Conservation (phyloP, 2,797 vertebrate species). For the Anguilla marmorata region DNA sequence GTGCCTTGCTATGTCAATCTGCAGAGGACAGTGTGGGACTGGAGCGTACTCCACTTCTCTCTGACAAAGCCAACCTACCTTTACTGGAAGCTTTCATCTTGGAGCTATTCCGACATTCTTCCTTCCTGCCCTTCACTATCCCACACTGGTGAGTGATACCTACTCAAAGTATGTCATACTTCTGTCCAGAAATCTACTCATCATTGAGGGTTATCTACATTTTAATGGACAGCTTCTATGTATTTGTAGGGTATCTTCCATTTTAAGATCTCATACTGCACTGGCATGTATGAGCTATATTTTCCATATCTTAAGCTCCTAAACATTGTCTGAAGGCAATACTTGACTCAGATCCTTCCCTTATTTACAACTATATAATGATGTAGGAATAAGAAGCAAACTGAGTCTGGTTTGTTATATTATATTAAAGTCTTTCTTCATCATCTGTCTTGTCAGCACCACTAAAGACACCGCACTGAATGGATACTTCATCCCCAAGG, state of each 20-base stretch:
- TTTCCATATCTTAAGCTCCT: background rate
- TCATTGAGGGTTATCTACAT: background rate
- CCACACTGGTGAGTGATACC: constrained; percentile 79
- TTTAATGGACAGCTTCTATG: background rate
- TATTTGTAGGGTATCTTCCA: background rate
- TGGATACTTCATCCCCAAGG: constrained; percentile 87
- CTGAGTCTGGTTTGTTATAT: background rate
- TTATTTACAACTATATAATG: background rate
- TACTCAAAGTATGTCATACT: background rate
- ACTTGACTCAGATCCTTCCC: background rate
- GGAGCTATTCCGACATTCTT: constrained; percentile 83
- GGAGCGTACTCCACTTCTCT: constrained; percentile 68
- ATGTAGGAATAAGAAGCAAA: background rate
- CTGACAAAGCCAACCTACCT: constrained; percentile 70
- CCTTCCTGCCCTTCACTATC: constrained; percentile 88
- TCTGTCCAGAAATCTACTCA: background rate
- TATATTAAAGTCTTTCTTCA: background rate
- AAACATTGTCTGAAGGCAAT: background rate
- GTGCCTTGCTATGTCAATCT: background rate
- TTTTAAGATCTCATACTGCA: background rate
- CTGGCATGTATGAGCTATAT: background rate
- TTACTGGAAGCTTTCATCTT: constrained; percentile 84
- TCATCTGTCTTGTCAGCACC: constrained; percentile 67
- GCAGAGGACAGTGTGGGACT: constrained; percentile 76
- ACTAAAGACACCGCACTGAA: constrained; percentile 79